Evolutionary conservation across 2,113 vertebrate genomes (phyloP).

Genomic region (Syrrhaptes paradoxus): DNA sequence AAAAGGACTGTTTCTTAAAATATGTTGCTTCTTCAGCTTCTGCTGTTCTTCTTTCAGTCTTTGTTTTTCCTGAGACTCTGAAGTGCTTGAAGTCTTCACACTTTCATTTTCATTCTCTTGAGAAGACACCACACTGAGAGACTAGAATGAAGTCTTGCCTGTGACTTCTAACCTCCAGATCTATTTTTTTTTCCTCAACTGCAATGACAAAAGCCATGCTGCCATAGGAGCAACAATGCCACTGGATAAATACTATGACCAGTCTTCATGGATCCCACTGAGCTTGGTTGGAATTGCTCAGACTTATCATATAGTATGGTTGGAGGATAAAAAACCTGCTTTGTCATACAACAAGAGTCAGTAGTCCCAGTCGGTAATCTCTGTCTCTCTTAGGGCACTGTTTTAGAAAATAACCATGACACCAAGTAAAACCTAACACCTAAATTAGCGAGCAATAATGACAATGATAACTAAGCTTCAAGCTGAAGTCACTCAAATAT

Average conservation of each 20-base stretch:
- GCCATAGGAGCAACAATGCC: neutral
- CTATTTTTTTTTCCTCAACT: neutral
- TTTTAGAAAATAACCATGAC: neutral
- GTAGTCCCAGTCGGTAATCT: neutral
- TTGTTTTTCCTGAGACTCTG: neutral
- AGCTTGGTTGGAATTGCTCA: neutral
- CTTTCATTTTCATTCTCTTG: neutral
- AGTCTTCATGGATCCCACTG: too few species aligned
- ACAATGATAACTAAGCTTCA: neutral
- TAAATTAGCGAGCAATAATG: neutral
- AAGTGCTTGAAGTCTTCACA: neutral
- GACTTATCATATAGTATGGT: neutral
- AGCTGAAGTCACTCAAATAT: neutral
- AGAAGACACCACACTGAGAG: neutral
- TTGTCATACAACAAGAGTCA: neutral
- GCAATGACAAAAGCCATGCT: neutral
- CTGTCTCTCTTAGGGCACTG: neutral
- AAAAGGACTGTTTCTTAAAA: neutral
- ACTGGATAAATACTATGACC: neutral
- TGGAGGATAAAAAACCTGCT: neutral
- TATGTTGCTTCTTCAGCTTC: neutral
- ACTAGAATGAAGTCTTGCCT: neutral
- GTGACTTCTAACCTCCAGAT: neutral
- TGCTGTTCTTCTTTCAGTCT: neutral
- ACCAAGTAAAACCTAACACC: neutral